Percentiles rank a stretch among this genome's conserved stretches.
Conservation (phyloP, 2,113 vertebrate genomes). For the Alethe castanea region DNA sequence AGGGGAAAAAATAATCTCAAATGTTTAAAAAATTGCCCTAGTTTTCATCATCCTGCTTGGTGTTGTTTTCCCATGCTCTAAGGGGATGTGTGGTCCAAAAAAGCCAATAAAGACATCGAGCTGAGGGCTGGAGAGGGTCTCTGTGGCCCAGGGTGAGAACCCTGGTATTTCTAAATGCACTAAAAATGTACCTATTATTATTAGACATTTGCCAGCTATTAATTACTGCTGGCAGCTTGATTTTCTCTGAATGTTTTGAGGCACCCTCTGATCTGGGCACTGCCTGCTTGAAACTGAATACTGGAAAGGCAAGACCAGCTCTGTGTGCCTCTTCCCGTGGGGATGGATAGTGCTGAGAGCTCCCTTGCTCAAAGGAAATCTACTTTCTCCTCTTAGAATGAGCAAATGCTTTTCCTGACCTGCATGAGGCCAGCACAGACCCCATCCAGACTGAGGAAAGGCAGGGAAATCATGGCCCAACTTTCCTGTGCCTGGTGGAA, state of each 20-base stretch:
- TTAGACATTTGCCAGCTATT: neutral
- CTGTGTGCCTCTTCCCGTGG: neutral
- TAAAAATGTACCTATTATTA: neutral
- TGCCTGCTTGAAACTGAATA: neutral
- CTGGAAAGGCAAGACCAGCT: neutral
- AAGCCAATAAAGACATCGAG: neutral
- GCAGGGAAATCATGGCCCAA: rapidly evolving
- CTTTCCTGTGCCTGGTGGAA: neutral
- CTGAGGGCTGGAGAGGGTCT: neutral
- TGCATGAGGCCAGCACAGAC: neutral
- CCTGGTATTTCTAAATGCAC: neutral
- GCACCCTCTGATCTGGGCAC: neutral
- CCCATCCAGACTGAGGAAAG: neutral
- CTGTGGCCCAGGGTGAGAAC: neutral
- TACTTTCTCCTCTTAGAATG: neutral
- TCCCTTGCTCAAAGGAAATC: neutral
- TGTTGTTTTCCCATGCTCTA: neutral
- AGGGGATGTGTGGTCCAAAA: neutral
- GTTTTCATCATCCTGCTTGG: neutral
- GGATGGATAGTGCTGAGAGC: neutral
- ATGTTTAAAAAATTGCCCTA: neutral
- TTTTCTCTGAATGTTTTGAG: neutral
- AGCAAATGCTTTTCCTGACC: neutral
- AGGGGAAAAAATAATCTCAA: neutral
- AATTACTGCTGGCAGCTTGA: neutral